Evolutionary conservation across 2,888 invertebrate species (phyloP).

Genomic region (Melanophora roralis): DNA sequence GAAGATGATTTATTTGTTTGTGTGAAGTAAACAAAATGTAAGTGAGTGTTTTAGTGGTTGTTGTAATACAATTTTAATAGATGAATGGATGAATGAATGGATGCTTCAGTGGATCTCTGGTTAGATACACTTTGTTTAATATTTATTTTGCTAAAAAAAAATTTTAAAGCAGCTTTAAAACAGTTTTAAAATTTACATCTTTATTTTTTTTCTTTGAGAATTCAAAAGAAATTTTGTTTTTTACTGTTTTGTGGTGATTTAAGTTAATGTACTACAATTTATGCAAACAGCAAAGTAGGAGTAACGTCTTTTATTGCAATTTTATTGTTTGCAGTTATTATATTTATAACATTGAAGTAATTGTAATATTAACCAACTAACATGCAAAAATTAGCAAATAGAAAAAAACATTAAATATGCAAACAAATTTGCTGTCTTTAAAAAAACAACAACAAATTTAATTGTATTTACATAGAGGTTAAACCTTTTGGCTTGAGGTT

Average conservation of each 20-base stretch:
- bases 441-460: conserved; percentile 16
- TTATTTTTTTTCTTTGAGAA: conserved; percentile 6
- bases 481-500: conserved; percentile 16
- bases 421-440: conserved; percentile 19
- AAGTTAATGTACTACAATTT: conserved; percentile 40
- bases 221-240: conserved; percentile 23
- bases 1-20: too few species aligned
- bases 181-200: conserved; percentile 43
- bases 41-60: not conserved
- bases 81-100: not conserved
- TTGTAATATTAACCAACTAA: conserved; percentile 61
- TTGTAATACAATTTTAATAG: conserved; percentile 16
- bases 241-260: conserved; percentile 5
- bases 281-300: conserved; percentile 49
- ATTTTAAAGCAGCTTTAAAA: not conserved
- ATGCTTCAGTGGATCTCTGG: not conserved
- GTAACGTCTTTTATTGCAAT: conserved; percentile 36
- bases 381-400: conserved; percentile 47
- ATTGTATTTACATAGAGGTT: too few species aligned
- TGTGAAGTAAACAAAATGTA: not conserved
- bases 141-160: conserved; percentile 18
- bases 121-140: conserved; percentile 28
- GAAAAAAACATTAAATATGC: conserved; percentile 6
- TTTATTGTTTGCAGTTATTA: conserved; percentile 30
- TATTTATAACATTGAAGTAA: conserved; percentile 35